Evolutionary conservation across 1,140 invertebrate genomes (phyloP).

Genomic region (Ruditapes philippinarum): DNA sequence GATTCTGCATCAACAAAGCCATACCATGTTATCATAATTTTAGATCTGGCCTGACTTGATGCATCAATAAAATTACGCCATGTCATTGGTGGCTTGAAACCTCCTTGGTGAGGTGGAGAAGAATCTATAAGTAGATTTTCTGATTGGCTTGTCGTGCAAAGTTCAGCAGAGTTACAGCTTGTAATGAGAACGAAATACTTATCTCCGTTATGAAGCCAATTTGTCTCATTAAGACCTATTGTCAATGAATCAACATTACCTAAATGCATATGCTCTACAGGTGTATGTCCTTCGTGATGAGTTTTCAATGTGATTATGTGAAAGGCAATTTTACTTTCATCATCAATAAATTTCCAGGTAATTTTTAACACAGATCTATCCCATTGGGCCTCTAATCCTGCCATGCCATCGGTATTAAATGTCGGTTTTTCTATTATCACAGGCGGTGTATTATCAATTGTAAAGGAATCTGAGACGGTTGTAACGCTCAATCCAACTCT

Average conservation of each 20-base stretch:
- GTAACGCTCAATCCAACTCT: slow-evolving; percentile 59
- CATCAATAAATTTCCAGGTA: slow-evolving; percentile 73
- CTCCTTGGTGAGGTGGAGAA: slow-evolving; percentile 73
- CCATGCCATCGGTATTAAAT: slow-evolving; percentile 1
- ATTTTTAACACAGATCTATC: slow-evolving; percentile 72
- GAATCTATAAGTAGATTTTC: slow-evolving; percentile 69
- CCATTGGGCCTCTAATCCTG: slow-evolving; percentile 14
- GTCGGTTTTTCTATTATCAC: slow-evolving; percentile 22
- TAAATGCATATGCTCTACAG: slow-evolving; percentile 42
- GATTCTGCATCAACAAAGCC: slow-evolving; percentile 75
- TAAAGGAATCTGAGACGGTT: slow-evolving; percentile 68
- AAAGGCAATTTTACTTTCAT: slow-evolving; percentile 72
- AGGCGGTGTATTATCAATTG: slow-evolving; percentile 69
- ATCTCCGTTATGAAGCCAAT: slow-evolving; percentile 70
- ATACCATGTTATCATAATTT: slow-evolving; percentile 63
- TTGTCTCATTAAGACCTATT: slow-evolving; percentile 29
- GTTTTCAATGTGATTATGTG: slow-evolving; percentile 63
- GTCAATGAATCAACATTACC: slow-evolving; percentile 36
- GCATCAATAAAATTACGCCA: slow-evolving; percentile 57
- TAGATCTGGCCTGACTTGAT: background rate
- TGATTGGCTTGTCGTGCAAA: slow-evolving; percentile 67
- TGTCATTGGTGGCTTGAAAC: slow-evolving; percentile 64
- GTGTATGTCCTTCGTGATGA: slow-evolving; percentile 65
- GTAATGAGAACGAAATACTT: slow-evolving; percentile 69
- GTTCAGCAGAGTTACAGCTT: slow-evolving; percentile 74